Percentiles rank a stretch among this genome's conserved stretches.
Conservation (phyloP, 2,797 vertebrate genomes). For the Tenualosa ilisha region DNA sequence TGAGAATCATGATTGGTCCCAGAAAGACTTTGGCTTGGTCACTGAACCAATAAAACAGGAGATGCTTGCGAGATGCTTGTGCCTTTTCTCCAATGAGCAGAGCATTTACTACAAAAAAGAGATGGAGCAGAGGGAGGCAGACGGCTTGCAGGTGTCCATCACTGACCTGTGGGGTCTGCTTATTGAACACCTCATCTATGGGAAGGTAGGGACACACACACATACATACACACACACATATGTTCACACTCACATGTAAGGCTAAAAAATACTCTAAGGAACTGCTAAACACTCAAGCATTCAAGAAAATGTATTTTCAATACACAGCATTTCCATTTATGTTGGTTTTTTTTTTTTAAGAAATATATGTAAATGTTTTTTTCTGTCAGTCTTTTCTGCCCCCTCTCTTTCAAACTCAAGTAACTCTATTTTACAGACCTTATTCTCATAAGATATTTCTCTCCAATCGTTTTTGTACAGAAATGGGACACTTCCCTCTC, state of each 20-base stretch:
- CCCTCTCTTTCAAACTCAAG: neutral
- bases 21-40: conserved; percentile 63
- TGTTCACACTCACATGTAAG: neutral
- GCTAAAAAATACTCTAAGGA: neutral
- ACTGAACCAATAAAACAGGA: conserved; percentile 67
- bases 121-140: conserved; percentile 57
- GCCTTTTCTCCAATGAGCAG: conserved; percentile 56
- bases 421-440: neutral
- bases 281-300: neutral
- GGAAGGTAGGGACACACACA: conserved; percentile 61
- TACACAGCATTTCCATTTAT: neutral
- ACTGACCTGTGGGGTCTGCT: conserved; percentile 81
- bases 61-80: conserved; percentile 68
- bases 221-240: neutral
- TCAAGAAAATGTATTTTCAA: too few relatives aligned
- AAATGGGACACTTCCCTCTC: conserved; percentile 73
- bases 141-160: conserved; percentile 72
- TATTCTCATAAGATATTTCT: neutral
- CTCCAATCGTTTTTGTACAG: conserved; percentile 32
- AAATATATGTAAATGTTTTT: too few relatives aligned
- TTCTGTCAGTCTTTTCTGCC: too few relatives aligned
- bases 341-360: too few relatives aligned
- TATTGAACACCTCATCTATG: conserved; percentile 74
- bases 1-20: conserved; percentile 79
- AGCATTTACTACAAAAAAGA: conserved; percentile 62